Conservation (phyloP, 1,140 invertebrate species). For the Habropoda laboriosa region DNA sequence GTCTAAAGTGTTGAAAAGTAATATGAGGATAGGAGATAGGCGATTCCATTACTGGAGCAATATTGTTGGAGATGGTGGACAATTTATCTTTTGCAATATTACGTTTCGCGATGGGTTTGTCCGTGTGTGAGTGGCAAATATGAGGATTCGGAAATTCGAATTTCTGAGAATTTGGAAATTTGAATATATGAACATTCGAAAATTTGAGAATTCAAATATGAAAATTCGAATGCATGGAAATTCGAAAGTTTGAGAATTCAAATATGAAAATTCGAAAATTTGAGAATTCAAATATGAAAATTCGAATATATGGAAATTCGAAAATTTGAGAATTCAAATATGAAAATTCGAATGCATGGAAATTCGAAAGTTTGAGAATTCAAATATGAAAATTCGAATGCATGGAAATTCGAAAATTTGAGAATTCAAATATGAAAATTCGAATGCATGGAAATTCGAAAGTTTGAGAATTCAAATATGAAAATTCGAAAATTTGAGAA, state of each 20-base stretch:
- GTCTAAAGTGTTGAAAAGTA: background rate
- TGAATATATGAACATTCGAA: background rate
- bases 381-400: background rate
- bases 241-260: background rate
- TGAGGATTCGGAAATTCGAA: background rate
- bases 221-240: too few relatives aligned
- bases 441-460: background rate
- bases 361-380: background rate
- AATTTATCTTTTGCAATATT: background rate
- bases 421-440: background rate
- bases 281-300: rapidly evolving
- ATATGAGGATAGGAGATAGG: background rate
- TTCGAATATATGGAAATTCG: too few relatives aligned
- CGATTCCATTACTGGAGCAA: background rate
- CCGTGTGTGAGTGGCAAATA: background rate
- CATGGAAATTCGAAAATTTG: background rate
- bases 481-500: background rate
- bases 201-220: background rate
- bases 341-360: too few relatives aligned
- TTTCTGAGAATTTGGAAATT: background rate
- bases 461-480: background rate
- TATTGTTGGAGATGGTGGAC: background rate
- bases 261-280: too few relatives aligned
- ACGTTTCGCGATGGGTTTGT: too few relatives aligned
- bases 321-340: background rate